phyloP scores from a whole-genome alignment of 2,888 invertebrate genomes.

The Aporophyla nigra region DNA sequence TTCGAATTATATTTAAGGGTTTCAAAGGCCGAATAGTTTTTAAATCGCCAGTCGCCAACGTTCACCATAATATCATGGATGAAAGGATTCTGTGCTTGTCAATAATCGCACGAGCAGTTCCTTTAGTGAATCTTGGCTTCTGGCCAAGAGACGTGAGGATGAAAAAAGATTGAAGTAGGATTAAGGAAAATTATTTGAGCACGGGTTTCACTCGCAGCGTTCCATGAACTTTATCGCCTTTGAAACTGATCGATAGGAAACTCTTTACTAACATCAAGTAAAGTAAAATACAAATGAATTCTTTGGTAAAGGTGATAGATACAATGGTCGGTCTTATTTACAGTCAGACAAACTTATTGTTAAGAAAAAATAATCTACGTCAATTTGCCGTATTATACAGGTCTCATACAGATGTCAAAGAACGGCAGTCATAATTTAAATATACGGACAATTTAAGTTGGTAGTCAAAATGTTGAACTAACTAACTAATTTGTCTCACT shows the following conservation, averaged over 20 bases:
- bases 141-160: constrained; percentile 34
- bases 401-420: too few relatives aligned
- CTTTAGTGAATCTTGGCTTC: constrained; percentile 41
- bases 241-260: constrained; percentile 21
- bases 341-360: too few relatives aligned
- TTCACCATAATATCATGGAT: constrained; percentile 44
- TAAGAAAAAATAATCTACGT: too few relatives aligned
- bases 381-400: too few relatives aligned
- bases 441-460: too few relatives aligned
- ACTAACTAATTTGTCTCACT: too few relatives aligned
- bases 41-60: not conserved
- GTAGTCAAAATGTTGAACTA: too few relatives aligned
- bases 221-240: constrained; percentile 37
- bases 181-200: constrained; percentile 53
- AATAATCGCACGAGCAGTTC: constrained; percentile 51
- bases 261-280: constrained; percentile 6
- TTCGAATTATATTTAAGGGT: not conserved
- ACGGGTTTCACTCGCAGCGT: constrained; percentile 28
- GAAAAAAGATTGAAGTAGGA: constrained; percentile 49
- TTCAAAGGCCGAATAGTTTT: not conserved
- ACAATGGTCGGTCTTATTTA: not conserved
- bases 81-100: constrained; percentile 50
- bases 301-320: not conserved
- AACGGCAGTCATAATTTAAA: too few relatives aligned
- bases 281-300: not conserved